These are phyloP conservation scores for Phaenicophaeus curvirostris DNA, from an alignment of 2,797 vertebrate genomes.

Conservation along the genomic window DNA sequence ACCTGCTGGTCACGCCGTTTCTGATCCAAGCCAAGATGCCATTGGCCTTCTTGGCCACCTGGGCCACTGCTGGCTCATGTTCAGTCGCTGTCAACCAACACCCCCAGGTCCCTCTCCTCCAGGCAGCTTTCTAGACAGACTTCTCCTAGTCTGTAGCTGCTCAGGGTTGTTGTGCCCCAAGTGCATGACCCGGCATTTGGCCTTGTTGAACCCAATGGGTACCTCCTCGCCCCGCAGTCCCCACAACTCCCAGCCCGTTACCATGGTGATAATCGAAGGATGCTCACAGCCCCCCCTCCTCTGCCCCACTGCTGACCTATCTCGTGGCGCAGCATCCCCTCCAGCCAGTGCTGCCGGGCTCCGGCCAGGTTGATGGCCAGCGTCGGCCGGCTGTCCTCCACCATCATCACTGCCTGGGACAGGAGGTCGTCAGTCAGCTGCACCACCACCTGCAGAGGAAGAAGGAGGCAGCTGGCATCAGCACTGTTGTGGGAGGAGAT, in stretches of 20 bases:
- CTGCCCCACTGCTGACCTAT: constrained; percentile 83
- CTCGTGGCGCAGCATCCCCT: constrained; percentile 96
- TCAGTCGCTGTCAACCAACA: no score
- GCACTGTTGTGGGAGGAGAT: fast-evolving
- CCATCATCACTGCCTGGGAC: constrained; percentile 97
- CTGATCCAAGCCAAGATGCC: no score
- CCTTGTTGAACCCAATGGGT: neutral
- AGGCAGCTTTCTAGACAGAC: no score
- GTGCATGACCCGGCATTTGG: no score
- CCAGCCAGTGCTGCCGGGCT: constrained; percentile 95
- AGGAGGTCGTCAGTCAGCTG: constrained; percentile 93
- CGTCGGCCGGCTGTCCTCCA: constrained; percentile 93
- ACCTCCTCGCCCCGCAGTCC: neutral
- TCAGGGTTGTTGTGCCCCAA: no score
- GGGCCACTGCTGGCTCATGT: no score
- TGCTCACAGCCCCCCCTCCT: neutral
- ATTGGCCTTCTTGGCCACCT: no score
- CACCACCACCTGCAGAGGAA: constrained; percentile 87
- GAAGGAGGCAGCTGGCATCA: neutral
- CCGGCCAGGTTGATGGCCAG: constrained; percentile 93
- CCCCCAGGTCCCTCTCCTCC: no score
- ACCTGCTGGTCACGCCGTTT: no score
- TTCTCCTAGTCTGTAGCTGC: no score
- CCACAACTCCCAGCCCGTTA: fast-evolving
- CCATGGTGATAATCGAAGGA: neutral